phyloP scores from a whole-genome alignment of 1,140 invertebrate species.

The Macrobrachium nipponense region DNA sequence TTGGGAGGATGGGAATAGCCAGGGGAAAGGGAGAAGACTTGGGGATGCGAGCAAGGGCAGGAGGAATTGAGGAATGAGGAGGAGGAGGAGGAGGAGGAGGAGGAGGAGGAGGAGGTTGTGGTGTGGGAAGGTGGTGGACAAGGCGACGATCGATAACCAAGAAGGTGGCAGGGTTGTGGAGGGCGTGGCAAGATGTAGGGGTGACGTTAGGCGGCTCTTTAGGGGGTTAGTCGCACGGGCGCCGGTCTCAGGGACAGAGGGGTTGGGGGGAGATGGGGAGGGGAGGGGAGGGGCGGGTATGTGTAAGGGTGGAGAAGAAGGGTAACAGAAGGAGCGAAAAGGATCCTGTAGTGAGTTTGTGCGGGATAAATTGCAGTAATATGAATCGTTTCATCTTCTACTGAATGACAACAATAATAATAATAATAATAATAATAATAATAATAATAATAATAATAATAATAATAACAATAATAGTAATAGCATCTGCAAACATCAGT shows the following conservation, averaged over 20 bases:
- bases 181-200: slow-evolving; percentile 51
- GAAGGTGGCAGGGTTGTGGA: slow-evolving; percentile 27
- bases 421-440: no score
- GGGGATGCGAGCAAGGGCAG: background rate
- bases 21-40: background rate
- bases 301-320: background rate
- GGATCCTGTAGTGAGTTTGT: no score
- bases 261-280: background rate
- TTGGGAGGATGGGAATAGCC: background rate
- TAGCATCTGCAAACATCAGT: no score
- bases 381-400: no score
- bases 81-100: background rate
- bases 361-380: no score
- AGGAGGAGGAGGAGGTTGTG: background rate
- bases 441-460: no score
- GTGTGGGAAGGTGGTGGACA: background rate
- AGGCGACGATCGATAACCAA: slow-evolving; percentile 35
- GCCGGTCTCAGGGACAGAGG: background rate
- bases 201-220: slow-evolving; percentile 32
- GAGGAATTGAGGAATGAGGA: background rate
- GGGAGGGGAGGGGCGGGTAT: background rate
- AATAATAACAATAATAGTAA: no score
- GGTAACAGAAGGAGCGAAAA: background rate
- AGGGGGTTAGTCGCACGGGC: background rate
- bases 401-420: no score